Evolutionary conservation across 1,140 invertebrate species (phyloP).

Genomic region (Neodiprion lecontei): DNA sequence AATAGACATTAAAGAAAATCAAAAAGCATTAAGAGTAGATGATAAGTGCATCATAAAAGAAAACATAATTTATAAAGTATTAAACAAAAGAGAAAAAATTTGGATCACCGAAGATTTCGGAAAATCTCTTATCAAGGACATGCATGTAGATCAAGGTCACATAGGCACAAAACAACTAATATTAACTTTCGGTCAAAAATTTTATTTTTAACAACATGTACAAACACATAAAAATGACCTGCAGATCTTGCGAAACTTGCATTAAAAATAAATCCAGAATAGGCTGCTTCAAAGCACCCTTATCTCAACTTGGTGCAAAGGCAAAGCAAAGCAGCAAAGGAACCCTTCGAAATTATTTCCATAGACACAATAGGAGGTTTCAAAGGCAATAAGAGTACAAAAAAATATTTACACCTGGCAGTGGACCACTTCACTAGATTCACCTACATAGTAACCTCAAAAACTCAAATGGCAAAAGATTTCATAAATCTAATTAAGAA

Average conservation of each 20-base stretch:
- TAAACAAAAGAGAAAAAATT: too few relatives aligned
- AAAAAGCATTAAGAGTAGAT: too few relatives aligned
- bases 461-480: conserved; percentile 9
- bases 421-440: conserved; percentile 29
- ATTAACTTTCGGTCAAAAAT: conserved; percentile 26
- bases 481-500: background rate
- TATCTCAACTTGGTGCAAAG: conserved; percentile 15
- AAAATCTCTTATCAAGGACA: too few relatives aligned
- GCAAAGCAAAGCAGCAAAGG: background rate
- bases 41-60: too few relatives aligned
- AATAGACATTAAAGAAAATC: too few relatives aligned
- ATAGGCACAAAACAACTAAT: too few relatives aligned
- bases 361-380: conserved; percentile 26
- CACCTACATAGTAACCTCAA: conserved; percentile 24
- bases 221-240: conserved; percentile 23
- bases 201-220: conserved; percentile 32
- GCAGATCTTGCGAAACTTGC: conserved; percentile 28
- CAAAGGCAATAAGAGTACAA: conserved; percentile 11
- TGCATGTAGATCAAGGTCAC: too few relatives aligned
- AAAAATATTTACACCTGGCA: conserved; percentile 25
- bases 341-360: conserved; percentile 26
- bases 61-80: too few relatives aligned
- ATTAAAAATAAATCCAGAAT: conserved; percentile 14
- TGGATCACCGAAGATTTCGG: too few relatives aligned
- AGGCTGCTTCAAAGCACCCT: background rate